phyloP scores from a whole-genome alignment of 2,113 vertebrate genomes.

The Pan paniscus region DNA sequence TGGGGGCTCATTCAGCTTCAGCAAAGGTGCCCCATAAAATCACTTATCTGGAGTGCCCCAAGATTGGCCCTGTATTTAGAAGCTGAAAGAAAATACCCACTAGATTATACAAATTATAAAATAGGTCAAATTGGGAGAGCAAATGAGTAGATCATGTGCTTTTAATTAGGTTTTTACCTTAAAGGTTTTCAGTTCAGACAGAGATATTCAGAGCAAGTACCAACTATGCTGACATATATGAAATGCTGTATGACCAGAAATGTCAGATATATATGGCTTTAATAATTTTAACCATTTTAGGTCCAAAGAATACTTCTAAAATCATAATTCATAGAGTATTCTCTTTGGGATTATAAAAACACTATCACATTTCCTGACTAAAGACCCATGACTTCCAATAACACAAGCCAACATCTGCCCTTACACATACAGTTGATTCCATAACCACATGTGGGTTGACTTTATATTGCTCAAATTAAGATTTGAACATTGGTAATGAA shows the following conservation, averaged over 20 bases:
- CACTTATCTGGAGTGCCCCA: constrained; percentile 19
- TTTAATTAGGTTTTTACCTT: constrained; percentile 58
- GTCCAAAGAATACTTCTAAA: constrained; percentile 37
- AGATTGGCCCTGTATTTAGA: not conserved
- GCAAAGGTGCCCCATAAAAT: not conserved
- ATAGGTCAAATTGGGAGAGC: constrained; percentile 56
- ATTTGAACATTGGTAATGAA: not conserved
- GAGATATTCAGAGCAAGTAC: constrained; percentile 49
- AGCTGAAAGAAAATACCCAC: constrained; percentile 62
- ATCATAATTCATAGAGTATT: constrained; percentile 51
- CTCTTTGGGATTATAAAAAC: constrained; percentile 6
- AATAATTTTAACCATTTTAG: constrained; percentile 64
- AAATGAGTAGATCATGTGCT: constrained; percentile 44
- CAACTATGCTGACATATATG: not conserved
- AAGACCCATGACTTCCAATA: not conserved
- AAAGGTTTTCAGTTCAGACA: constrained; percentile 18
- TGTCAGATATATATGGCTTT: constrained; percentile 52
- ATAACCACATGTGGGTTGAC: not conserved
- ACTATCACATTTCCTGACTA: not conserved
- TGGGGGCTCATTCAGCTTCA: constrained; percentile 33
- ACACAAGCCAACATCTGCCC: not conserved
- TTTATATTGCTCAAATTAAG: constrained; percentile 30
- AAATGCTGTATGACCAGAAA: constrained; percentile 10
- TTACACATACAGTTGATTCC: not conserved
- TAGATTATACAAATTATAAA: constrained; percentile 62